Percentiles rank a stretch among this genome's conserved stretches.
phyloP scores from a whole-genome alignment of 2,113 vertebrate genomes.

The Columbina picui region DNA sequence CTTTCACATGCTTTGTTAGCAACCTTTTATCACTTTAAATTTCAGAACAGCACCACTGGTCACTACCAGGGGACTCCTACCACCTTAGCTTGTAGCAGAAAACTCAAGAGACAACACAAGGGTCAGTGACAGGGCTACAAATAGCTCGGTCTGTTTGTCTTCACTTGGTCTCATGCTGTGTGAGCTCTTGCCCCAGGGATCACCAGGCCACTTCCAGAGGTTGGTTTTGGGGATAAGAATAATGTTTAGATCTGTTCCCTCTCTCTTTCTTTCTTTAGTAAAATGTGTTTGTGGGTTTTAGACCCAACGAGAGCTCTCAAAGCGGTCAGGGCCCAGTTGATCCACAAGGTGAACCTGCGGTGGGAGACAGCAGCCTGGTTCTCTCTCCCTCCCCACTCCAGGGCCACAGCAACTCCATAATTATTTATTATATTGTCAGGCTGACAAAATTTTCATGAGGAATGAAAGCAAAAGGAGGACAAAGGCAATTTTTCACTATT shows the following conservation, averaged over 20 bases:
- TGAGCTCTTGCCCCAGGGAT: background rate
- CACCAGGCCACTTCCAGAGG: background rate
- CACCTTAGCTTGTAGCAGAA: background rate
- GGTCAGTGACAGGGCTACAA: background rate
- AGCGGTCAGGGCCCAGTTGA: background rate
- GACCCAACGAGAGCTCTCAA: background rate
- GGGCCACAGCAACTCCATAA: background rate
- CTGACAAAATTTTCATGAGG: slow-evolving; percentile 45
- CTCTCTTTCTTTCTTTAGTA: background rate
- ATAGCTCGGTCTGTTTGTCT: background rate
- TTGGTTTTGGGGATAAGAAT: background rate
- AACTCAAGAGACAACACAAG: background rate
- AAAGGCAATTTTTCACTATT: slow-evolving; percentile 51
- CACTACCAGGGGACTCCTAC: background rate
- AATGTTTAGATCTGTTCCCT: background rate
- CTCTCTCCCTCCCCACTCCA: background rate
- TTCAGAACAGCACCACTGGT: background rate
- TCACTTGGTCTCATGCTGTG: background rate
- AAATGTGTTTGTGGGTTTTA: background rate
- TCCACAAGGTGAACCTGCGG: rapidly evolving
- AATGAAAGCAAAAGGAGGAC: slow-evolving; percentile 45
- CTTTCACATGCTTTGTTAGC: background rate
- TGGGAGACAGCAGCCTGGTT: background rate
- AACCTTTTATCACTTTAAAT: background rate
- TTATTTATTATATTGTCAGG: slow-evolving; percentile 49